phyloP scores from a whole-genome alignment of 2,797 vertebrate genomes.

The Moxostoma hubbsi region DNA sequence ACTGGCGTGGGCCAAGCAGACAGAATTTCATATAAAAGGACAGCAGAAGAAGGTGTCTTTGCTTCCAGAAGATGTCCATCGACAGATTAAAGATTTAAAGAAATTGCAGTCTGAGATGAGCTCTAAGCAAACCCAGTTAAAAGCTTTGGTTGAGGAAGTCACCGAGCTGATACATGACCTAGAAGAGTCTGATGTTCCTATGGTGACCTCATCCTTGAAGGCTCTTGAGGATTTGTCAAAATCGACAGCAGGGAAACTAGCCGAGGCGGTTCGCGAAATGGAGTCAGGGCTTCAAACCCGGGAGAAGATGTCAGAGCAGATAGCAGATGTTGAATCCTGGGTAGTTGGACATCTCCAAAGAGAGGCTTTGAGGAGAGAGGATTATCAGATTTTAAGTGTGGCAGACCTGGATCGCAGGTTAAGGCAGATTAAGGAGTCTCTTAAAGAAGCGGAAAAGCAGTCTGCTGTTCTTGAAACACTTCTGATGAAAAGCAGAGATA shows the following conservation, averaged over 20 bases:
- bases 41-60: constrained; percentile 77
- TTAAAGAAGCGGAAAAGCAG: constrained; percentile 77
- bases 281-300: constrained; percentile 85
- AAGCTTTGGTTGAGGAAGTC: constrained; percentile 77
- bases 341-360: constrained; percentile 73
- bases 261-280: constrained; percentile 77
- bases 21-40: constrained; percentile 73
- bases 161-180: constrained; percentile 72
- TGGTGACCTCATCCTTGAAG: constrained; percentile 75
- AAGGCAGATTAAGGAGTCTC: constrained; percentile 72
- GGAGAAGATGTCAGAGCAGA: constrained; percentile 79
- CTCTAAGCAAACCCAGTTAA: constrained; percentile 77
- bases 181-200: constrained; percentile 65
- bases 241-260: constrained; percentile 77
- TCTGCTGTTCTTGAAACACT: constrained; percentile 75
- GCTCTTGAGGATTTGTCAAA: constrained; percentile 80
- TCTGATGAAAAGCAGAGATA: constrained; percentile 75
- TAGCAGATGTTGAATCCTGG: constrained; percentile 81
- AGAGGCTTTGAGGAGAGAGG: constrained; percentile 63
- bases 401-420: constrained; percentile 71
- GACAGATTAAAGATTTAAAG: constrained; percentile 84
- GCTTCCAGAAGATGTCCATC: constrained; percentile 83
- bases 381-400: constrained; percentile 60
- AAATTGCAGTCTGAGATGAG: constrained; percentile 78
- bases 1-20: constrained; percentile 82